Base-by-base conservation (phyloP, 2,888 invertebrate genomes). In the Tipula lateralis region DNA sequence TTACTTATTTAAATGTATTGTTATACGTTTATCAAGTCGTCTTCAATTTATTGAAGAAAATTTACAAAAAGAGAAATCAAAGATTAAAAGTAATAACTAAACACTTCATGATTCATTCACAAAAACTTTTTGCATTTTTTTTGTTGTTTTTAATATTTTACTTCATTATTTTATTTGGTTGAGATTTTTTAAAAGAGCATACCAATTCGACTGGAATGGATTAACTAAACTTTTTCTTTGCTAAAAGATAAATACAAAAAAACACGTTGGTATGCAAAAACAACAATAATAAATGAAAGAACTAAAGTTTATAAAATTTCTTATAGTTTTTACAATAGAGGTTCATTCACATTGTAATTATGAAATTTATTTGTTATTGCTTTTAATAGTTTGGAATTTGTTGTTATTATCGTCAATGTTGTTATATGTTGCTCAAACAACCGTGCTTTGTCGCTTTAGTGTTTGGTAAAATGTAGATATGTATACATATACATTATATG, bases 71-170 rank as follows among this genome's bases (percentile, higher is more conserved):
- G 66, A 66, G 66, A 66, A 66, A 66, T 66, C 24, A 66, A 66
- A 44, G 44, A 44, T 44, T 44, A 44, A 44, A 44, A 66, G 13
- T 66, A 66, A 2, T 9, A 66, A 24, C 66, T 24, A 24, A 66
- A 66, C 66, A 66, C 66, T 66, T 66, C 24, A 66, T 66, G 66
- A 66, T 66, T 66, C 66, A 66, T 66, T 66, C 66, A 66, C 66
- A 66, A 66, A 66, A 66, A 66, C 66, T 66, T 66, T 66, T 66
- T 24, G 19, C 9, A 66, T 66, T 66, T 39, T 39, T 39, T 66
- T 66, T 66, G 19, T 66, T 66, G 19, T 66, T 66, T 66, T 66
- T 24, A 66, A 66, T 66, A 24, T 66, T 66, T 19, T 66, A 66
- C 66, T 66, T 66, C 66, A 66, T 66, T 50, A 50, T 50, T 50